These are phyloP conservation scores for Daptonema setosum DNA, from an alignment of 2,888 invertebrate species.

Conservation along the genomic window DNA sequence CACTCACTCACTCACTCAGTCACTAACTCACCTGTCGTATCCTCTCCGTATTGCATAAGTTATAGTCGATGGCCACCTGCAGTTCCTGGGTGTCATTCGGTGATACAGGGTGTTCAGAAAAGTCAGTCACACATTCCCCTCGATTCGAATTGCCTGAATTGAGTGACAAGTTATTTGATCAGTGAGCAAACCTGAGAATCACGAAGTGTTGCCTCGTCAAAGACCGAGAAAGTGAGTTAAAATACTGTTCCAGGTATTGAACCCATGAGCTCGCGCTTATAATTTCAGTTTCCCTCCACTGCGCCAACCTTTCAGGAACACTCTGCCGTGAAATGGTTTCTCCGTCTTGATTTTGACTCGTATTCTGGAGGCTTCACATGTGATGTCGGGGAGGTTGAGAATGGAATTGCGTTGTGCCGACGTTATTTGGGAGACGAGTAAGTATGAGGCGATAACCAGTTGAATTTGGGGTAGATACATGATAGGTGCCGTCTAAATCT, in stretches of 20 bases:
- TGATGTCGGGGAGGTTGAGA: background rate
- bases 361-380: background rate
- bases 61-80: slow-evolving; percentile 3
- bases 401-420: background rate
- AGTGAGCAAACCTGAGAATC: no score
- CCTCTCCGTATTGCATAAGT: slow-evolving; percentile 2
- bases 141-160: slow-evolving; percentile 5
- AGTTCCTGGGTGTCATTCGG: background rate
- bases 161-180: background rate
- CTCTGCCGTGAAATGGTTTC: slow-evolving; percentile 1
- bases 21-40: background rate
- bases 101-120: background rate
- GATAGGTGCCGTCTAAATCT: no score
- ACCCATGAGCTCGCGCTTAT: background rate
- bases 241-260: background rate
- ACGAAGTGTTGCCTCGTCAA: no score
- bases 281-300: background rate
- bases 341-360: background rate
- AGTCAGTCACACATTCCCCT: slow-evolving; percentile 6
- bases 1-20: no score
- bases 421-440: background rate
- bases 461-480: no score
- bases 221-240: no score
- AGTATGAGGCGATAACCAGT: background rate
- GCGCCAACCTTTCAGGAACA: slow-evolving; percentile 4